A percentile compares a stretch with the other conserved stretches of the same genome.
These are phyloP conservation scores for Tridacna crocea DNA, from an alignment of 2,888 invertebrate species.

Conservation along the genomic window DNA sequence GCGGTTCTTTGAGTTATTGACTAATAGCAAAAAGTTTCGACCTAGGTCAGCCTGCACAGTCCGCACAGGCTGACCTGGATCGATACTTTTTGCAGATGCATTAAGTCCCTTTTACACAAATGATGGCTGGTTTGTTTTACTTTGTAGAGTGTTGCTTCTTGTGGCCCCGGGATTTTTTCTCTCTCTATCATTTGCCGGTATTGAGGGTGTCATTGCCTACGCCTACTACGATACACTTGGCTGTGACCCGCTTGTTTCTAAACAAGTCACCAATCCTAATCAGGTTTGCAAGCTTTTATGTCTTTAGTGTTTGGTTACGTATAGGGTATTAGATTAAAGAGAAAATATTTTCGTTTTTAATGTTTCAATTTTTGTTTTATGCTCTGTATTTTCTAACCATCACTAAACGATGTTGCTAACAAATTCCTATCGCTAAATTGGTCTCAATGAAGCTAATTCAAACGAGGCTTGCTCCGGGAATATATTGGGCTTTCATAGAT, in stretches of 20 bases:
- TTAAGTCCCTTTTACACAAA: not conserved
- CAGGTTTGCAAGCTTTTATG: conserved; percentile 63
- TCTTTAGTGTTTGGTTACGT: no score
- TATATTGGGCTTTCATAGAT: no score
- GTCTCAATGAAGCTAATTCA: no score
- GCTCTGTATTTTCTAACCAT: no score
- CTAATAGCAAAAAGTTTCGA: not conserved
- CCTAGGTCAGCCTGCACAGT: not conserved
- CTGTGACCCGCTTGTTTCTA: conserved; percentile 74
- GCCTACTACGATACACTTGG: conserved; percentile 67
- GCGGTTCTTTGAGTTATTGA: not conserved
- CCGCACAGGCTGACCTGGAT: not conserved
- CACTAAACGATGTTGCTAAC: no score
- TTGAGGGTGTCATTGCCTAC: conserved; percentile 75
- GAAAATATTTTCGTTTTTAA: no score
- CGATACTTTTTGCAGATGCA: not conserved
- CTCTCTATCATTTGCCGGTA: conserved; percentile 61
- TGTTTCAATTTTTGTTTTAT: no score
- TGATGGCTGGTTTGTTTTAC: not conserved
- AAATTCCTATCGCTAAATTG: no score
- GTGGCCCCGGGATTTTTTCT: conserved; percentile 67
- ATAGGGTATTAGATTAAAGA: no score
- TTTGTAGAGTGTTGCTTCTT: conserved; percentile 40
- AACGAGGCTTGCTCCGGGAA: no score
- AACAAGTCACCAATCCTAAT: conserved; percentile 71